These are phyloP conservation scores for Dorcus hopei DNA, from an alignment of 2,888 invertebrate genomes.

Conservation along the genomic window DNA sequence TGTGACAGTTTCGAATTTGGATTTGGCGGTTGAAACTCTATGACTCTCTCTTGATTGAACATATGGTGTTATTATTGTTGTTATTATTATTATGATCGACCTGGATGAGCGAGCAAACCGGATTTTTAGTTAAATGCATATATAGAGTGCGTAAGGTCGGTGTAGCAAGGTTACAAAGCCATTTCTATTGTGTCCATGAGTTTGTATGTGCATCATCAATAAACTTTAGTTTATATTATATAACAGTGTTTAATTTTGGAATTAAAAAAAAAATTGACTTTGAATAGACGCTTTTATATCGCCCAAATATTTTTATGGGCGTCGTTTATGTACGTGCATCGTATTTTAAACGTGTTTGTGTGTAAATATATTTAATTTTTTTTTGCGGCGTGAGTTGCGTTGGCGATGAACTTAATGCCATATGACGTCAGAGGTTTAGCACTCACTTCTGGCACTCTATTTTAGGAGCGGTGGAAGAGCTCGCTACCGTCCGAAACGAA, in stretches of 20 bases:
- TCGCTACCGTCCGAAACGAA: constrained; percentile 22
- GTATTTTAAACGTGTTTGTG: neutral
- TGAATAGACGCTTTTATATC: too few relatives aligned
- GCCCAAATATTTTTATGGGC: too few relatives aligned
- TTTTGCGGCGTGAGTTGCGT: constrained; percentile 18
- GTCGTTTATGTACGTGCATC: too few relatives aligned
- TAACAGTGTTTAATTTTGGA: too few relatives aligned
- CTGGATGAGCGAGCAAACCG: constrained; percentile 1
- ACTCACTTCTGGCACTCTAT: constrained; percentile 31
- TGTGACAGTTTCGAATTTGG: constrained; percentile 12
- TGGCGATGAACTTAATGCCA: constrained; percentile 26
- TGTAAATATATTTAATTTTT: constrained; percentile 7
- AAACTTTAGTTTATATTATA: too few relatives aligned
- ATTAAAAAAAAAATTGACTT: too few relatives aligned
- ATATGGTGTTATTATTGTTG: constrained; percentile 9
- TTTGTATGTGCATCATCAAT: neutral
- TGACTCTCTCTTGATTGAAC: neutral
- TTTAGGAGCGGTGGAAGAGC: constrained; percentile 32
- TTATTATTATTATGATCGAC: neutral
- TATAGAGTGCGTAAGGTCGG: constrained; percentile 8
- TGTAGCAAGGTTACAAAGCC: constrained; percentile 12
- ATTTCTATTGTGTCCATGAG: constrained; percentile 1
- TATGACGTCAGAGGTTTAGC: constrained; percentile 27
- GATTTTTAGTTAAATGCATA: constrained; percentile 9
- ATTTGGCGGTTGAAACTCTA: constrained; percentile 12